Evolutionary conservation across 37 sponge, comb jelly and placozoan genomes (phyloP), one percentile per base, ranked within the genome.

Genomic region (Ianthella basta): DNA sequence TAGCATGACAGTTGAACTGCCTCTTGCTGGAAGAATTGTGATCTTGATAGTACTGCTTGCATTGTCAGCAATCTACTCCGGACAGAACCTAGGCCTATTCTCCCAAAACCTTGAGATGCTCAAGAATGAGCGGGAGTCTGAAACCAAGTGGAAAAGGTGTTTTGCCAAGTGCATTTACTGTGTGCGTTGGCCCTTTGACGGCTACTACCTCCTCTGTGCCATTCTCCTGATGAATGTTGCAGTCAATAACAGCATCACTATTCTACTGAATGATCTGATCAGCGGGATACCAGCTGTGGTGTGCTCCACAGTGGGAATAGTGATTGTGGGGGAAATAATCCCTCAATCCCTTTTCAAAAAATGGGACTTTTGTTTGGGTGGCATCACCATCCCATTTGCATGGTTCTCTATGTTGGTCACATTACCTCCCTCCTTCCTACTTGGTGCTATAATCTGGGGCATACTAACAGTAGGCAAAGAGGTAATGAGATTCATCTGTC

Each of bases 121-220:
- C 41, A 93, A 96, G 60, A 92, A 96, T 15, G 83, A 96, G 55
- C 88, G 89, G 61, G 84, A 89, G 85, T 91, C 94, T 69, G 99
- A 96, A 4, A 82, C 89, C 20, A 83, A 88, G 33, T 59, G 86
- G 66, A 95, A 98, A 82, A 88, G 86, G 78, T 39, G 78, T 27
- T 92, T 83, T 37, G 99, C 99, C 36, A 82, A 85, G 39, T 82
- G 69, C 20, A 98, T 98, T 53, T 92, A 94, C 60, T 89, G 89
- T 0, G 91, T 98, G 18, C 87, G 99, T 15, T 85, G 59, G 55
- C n/a, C n/a, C n/a, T n/a, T n/a, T n/a, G 91, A 94, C 73, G 99
- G 99, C 21, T 96, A 98, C 93, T 98, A 96, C 83, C 90, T 98
- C 14, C 88, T 98, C 54, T 98, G 99, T 68, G 96, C 99, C 55